A percentile compares a stretch with the other conserved stretches of the same genome.
Evolutionary conservation across 2,888 invertebrate genomes (phyloP).

Genomic region (Polymixis lichenea): DNA sequence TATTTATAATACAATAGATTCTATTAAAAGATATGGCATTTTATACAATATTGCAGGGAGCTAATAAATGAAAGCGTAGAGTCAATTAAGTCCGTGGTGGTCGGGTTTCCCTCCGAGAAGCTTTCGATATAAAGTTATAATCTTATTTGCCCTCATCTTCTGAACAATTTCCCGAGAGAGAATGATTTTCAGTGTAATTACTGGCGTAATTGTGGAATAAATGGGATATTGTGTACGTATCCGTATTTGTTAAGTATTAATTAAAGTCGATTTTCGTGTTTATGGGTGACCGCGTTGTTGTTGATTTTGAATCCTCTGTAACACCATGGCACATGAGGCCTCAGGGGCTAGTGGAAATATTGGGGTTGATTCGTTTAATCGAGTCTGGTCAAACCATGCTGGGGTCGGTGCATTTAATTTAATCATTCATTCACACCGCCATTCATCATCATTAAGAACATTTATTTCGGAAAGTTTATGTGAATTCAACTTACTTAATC

Average conservation of each 20-base stretch:
- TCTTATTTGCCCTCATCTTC: constrained; percentile 54
- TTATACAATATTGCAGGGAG: constrained; percentile 23
- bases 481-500: no score
- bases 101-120: constrained; percentile 34
- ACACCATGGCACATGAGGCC: no score
- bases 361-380: no score
- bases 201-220: constrained; percentile 4
- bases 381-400: no score
- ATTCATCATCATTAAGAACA: not conserved
- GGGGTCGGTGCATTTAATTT: no score
- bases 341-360: no score
- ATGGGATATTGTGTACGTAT: not conserved
- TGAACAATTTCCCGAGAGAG: constrained; percentile 34
- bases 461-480: not conserved
- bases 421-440: no score
- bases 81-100: constrained; percentile 15
- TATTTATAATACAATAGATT: constrained; percentile 27
- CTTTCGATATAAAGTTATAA: constrained; percentile 58
- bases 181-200: constrained; percentile 35
- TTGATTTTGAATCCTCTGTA: not conserved
- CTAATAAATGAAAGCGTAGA: constrained; percentile 32
- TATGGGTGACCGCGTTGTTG: not conserved
- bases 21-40: constrained; percentile 38
- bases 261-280: not conserved
- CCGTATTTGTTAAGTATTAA: not conserved